Evolutionary conservation across 1,140 invertebrate genomes (phyloP).

Genomic region (Pomacea maculata): DNA sequence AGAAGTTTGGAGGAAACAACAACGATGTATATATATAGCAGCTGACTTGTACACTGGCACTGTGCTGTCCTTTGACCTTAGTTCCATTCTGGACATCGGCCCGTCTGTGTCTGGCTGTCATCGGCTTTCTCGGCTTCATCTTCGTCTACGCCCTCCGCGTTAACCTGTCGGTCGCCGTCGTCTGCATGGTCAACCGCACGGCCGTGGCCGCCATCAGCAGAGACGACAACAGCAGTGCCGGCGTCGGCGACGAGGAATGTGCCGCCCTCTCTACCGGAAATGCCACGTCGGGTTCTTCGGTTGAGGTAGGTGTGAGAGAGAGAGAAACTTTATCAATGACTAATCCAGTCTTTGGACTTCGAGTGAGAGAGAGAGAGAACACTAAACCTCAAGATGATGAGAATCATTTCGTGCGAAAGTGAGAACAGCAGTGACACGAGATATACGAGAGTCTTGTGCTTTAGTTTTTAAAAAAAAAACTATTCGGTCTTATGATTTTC

Average conservation of each 20-base stretch:
- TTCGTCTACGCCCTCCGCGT: conserved; percentile 57
- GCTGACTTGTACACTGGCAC: neutral
- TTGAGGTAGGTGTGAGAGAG: too few species aligned
- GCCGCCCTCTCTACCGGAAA: too few species aligned
- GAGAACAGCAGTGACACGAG: neutral
- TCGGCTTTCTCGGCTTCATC: conserved; percentile 60
- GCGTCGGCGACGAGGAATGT: neutral
- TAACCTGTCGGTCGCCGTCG: conserved; percentile 60
- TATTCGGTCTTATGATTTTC: too few species aligned
- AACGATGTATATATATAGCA: too few species aligned
- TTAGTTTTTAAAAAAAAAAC: neutral
- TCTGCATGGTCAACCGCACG: conserved; percentile 62
- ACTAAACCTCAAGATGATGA: neutral
- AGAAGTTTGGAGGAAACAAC: too few species aligned
- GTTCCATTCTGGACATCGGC: conserved; percentile 59
- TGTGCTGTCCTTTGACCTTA: conserved; percentile 26
- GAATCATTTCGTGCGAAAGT: neutral
- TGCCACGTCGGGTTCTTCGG: too few species aligned
- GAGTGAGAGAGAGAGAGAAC: too few species aligned
- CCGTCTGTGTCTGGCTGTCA: conserved; percentile 53
- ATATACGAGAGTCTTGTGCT: neutral
- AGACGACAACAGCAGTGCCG: conserved; percentile 3
- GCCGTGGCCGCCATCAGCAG: conserved; percentile 29
- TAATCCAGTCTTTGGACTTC: too few species aligned
- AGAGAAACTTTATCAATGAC: too few species aligned